phyloP scores from a whole-genome alignment of 2,113 vertebrate genomes.

The Pao palembangensis region DNA sequence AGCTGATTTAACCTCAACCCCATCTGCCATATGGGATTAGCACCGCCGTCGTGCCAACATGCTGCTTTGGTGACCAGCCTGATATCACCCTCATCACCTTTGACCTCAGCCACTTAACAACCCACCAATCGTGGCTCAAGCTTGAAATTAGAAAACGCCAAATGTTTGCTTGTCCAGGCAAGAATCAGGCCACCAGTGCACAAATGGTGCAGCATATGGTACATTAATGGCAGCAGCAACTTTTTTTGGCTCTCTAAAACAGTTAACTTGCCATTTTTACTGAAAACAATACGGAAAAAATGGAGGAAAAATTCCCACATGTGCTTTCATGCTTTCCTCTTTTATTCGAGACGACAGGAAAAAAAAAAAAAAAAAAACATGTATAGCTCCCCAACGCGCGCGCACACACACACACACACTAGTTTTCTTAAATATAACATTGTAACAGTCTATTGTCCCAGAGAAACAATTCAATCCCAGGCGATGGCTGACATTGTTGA shows the following conservation, averaged over 20 bases:
- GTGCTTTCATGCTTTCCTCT: neutral
- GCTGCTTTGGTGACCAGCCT: slow-evolving; percentile 29
- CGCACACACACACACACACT: neutral
- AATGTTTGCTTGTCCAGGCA: slow-evolving; percentile 32
- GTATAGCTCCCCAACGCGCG: too few relatives aligned
- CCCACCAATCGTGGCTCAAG: slow-evolving; percentile 33
- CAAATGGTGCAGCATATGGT: slow-evolving; percentile 41
- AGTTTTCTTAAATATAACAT: slow-evolving; percentile 38
- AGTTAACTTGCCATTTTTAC: slow-evolving; percentile 2
- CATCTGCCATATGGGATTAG: slow-evolving; percentile 59
- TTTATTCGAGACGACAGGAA: slow-evolving; percentile 14
- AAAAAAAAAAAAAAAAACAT: too few relatives aligned
- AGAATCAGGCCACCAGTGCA: slow-evolving; percentile 11
- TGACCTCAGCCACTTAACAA: slow-evolving; percentile 58
- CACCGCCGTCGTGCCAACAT: slow-evolving; percentile 33
- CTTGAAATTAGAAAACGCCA: slow-evolving; percentile 49
- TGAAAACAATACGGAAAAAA: slow-evolving; percentile 1
- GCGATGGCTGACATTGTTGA: slow-evolving; percentile 62
- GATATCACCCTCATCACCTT: slow-evolving; percentile 38
- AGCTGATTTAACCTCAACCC: neutral
- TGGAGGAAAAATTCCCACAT: neutral
- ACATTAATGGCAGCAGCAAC: slow-evolving; percentile 13
- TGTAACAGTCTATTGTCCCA: slow-evolving; percentile 33
- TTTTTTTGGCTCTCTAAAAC: too few relatives aligned
- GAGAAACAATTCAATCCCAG: slow-evolving; percentile 63